Percentiles rank a stretch among this genome's conserved stretches.
Conservation (phyloP, 2,888 invertebrate species). For the Pandemis heparana region DNA sequence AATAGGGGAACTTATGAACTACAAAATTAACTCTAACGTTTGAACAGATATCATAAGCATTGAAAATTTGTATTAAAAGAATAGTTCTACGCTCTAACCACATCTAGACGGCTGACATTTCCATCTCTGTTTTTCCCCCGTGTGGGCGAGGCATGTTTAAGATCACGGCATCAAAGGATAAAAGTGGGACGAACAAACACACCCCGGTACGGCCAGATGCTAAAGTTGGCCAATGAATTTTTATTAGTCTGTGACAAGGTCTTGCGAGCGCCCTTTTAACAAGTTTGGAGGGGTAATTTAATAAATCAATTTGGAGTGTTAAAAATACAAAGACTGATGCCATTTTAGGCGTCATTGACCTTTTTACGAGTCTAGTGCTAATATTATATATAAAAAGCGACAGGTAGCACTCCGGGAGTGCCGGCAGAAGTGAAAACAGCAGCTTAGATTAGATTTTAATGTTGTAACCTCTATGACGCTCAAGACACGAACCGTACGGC, state of each 20-base stretch:
- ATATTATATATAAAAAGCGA: no score
- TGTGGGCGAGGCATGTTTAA: constrained; percentile 54
- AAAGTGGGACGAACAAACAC: constrained; percentile 14
- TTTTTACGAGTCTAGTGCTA: no score
- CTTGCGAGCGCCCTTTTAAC: neutral
- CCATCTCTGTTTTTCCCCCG: constrained; percentile 10
- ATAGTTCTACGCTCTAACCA: neutral
- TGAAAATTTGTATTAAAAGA: neutral
- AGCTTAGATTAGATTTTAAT: no score
- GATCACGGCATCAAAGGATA: constrained; percentile 43
- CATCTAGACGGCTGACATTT: constrained; percentile 6
- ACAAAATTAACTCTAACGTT: no score
- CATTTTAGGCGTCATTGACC: no score
- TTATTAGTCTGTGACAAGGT: constrained; percentile 28
- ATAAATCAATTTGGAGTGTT: constrained; percentile 3
- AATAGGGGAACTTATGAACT: no score
- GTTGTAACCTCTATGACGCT: no score
- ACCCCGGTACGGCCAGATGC: constrained; percentile 19
- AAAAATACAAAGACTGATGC: neutral
- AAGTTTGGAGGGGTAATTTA: constrained; percentile 9
- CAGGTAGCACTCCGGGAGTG: no score
- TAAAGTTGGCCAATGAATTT: constrained; percentile 38
- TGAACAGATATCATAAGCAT: no score
- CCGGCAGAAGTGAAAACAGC: no score
- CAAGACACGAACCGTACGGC: no score